Evolutionary conservation across 2,113 vertebrate genomes (phyloP), one percentile per base, ranked within the genome.

Genomic region (Odontophorus gujanensis): DNA sequence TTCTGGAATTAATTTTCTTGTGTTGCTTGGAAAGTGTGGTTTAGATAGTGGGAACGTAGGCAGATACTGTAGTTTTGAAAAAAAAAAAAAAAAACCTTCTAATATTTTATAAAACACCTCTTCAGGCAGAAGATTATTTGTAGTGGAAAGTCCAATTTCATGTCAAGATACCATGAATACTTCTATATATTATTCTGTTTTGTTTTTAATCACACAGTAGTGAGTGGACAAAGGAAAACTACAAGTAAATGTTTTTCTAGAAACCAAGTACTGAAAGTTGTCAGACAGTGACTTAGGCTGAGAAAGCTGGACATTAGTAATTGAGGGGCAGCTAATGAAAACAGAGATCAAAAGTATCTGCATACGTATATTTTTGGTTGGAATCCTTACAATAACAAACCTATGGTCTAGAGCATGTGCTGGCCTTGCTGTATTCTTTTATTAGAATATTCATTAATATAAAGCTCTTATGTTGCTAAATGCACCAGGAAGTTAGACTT

Each of bases 1-100:
- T 89, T 93, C n/a, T 51, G 94, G 68, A 91, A 58, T 87, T 77
- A 73, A 42, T 90, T 92, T 91, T 74, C 28, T 91, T 2, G 66
- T 58, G 36, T 8, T 72, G 32, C 76, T 67, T 92, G 74, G 63
- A 86, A 94, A 93, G 84, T 72, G 71, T 32, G 73, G 9, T 13
- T 90, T 91, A 6, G 9, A 18, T 84, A 74, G 61, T 83, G 78
- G 73, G 63, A 86, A 85, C 55, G 7, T 71, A 78, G 75, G 78
- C 53, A 77, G n/a, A 74, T 74, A 80, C 77, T 82, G 17, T 40
- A 45, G 34, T 62, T 42, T 81, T 92, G 59, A 18, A 43, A 62
- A 62, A 55, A 14, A 38, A 38, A 38, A n/a, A n/a, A n/a, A n/a
- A n/a, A 38, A 73, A 53, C 24, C 16, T 25, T 43, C 30, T 36